Base-by-base conservation (phyloP, 2,888 invertebrate genomes). In the Ecliptopera silaceata region DNA sequence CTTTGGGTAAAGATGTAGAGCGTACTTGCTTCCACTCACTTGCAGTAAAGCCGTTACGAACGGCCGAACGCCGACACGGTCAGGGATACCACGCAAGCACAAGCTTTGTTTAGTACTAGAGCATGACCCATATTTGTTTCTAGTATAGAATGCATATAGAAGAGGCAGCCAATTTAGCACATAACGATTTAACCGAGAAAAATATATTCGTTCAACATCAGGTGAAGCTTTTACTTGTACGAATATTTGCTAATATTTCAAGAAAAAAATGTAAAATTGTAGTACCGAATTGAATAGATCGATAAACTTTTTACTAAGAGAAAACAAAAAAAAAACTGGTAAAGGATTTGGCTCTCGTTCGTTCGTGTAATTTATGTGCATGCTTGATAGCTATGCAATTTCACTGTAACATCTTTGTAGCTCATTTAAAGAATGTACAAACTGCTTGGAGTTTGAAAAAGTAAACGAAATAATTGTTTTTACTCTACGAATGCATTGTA, bases 1-100 rank as follows among this genome's bases (percentile, higher is more conserved):
- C 44, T 53, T 26, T 22, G 51, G 34, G 57, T 44, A 44, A 42
- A 34, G 13, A 53, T 53, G 38, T 51, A 39, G 43, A 22, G 22
- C 26, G 13, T 22, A 44, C 13, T 48, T 49, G 15, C 17, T 17
- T 26, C 29, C 22, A 20, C 26, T 26, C 39, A 12, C 46, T 53
- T 41, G 45, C 45, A 52, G 52, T 53, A 53, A 53, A 53, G 32
- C 41, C 29, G 36, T 36, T 36, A 15, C 12, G 18, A 18, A 41
- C 18, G 22, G 22, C 6, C 12, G 32, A 13, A 17, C 15, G 42
- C 32, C 13, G 31, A 34, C 29, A 34, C 17, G 20, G 18, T 18
- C 49, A 42, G 43, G 18, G 12, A 17, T 12, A 48, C 26, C 47
- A 26, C 26, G 29, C 15, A 6, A 20, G 22, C 22, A 12, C 20